A percentile compares a stretch with the other conserved stretches of the same genome.
Conservation (phyloP, 2,797 vertebrate genomes). For the Limosa lapponica region DNA sequence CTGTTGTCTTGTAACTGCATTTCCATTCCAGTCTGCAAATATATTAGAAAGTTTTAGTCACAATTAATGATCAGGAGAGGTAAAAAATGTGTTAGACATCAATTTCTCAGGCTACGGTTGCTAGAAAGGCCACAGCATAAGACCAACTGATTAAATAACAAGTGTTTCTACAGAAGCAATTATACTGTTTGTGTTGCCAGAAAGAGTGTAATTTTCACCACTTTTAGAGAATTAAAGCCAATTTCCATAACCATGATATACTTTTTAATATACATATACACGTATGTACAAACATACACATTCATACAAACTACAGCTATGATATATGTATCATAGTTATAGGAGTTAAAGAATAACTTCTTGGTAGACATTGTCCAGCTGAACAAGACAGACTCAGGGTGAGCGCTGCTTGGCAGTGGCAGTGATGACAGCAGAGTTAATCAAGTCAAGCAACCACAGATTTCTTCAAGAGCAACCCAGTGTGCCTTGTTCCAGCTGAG, state of each 20-base stretch:
- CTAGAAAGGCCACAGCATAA: neutral
- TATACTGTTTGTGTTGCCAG: neutral
- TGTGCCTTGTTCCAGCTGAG: neutral
- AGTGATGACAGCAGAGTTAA: neutral
- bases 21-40: neutral
- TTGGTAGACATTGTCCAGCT: neutral
- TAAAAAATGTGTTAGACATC: neutral
- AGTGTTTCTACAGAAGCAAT: neutral
- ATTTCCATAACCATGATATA: neutral
- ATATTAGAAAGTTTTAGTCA: neutral
- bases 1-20: neutral
- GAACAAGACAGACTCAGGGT: neutral
- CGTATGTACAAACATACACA: neutral
- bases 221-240: neutral
- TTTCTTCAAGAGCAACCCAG: neutral
- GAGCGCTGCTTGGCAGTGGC: neutral
- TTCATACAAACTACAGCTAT: neutral
- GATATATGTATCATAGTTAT: neutral
- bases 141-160: neutral
- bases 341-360: neutral
- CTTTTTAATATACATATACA: neutral
- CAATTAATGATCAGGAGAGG: neutral
- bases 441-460: rapidly evolving
- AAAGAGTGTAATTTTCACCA: neutral
- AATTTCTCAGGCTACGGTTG: neutral